Base-by-base conservation (phyloP, 2,888 invertebrate genomes). In the Ypsolopha sequella region DNA sequence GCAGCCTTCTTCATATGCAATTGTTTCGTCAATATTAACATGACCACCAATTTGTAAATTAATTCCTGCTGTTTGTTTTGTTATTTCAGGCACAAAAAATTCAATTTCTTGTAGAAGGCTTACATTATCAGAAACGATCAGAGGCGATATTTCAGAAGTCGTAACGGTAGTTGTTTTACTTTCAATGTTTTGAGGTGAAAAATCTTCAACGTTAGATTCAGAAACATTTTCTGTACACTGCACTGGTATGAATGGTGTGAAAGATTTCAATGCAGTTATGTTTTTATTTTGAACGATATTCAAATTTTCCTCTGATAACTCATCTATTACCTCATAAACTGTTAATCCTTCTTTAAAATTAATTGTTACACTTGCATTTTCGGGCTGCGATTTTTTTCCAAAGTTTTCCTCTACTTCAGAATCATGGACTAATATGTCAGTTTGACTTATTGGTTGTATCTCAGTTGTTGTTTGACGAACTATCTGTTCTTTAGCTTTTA, bases 41-140 rank as follows among this genome's bases (percentile, higher is more conserved):
- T 24, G 24, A 24, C 24, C 24, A 24, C 24, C 24, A 24, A 24
- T 24, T 24, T 24, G 2, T 4, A 24, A 24, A 4, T 24, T 24
- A 24, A 24, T 24, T 24, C 24, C 24, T 24, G 24, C 24, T 24
- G 65, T 72, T 63, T 74, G 75, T 64, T 68, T 59, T 55, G 66
- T 68, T 36, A 71, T 69, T 65, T 66, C 58, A 53, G 56, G 59
- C 62, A 73, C 56, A 55, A 60, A 53, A 56, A 87, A 65, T 52
- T 74, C 69, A 48, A 70, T 70, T 73, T 87, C 88, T 58, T 70
- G 73, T 66, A 79, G 76, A 36, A 82, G 56, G 55, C 70, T 67
- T 49, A 68, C 64, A 53, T 70, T 78, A 58, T 88, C 77, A 54
- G 77, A 78, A 53, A 82, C 62, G 53, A 80, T 63, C 54, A 82